Base-by-base conservation (phyloP, 2,113 vertebrate genomes). In the Varanus komodoensis region DNA sequence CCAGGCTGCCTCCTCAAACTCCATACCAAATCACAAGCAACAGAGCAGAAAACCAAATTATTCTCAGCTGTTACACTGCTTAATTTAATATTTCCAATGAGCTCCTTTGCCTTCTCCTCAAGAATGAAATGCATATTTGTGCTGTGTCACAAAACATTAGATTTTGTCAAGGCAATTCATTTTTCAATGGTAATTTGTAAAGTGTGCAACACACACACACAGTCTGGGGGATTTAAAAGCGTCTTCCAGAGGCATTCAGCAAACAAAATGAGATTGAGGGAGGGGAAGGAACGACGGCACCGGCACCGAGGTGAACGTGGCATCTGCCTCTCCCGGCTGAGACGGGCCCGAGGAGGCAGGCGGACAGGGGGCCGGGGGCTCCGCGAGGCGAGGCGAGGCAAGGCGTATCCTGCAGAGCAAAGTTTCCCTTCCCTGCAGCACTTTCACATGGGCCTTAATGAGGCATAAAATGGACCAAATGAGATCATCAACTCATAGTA, bases 21-120 rank as follows among this genome's bases (percentile, higher is more conserved):
- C 95, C 95, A 91, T 97, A 96, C 94, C 96, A 96, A 97, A 98
- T 98, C 97, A 95, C 97, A 97, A 97, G 97, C 98, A 99, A 97
- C 97, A 96, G 98, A 98, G 98, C 98, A 98, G 99, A 99, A 99
- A 99, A 99, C 98, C 98, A 98, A 98, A 99, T 99, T 99, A 99
- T 98, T 98, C 98, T 98, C 98, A 98, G 98, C 98, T 98, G 98
- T 98, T 98, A 98, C 98, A 97, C 98, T 98, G 98, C 98, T 98
- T 99, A 99, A 99, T 99, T 99, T 98, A 99, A 99, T 99, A 98
- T 99, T 98, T 98, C 98, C 98, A 97, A 98, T 96, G 97, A 98
- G 98, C 95, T 96, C 97, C 97, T 98, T 95, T 97, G 96, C 96
- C 95, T 94, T 91, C 96, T 96, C 97, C 97, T 97, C 95, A 96